Conservation (phyloP, 2,888 invertebrate genomes). For the Asteroscopus sphinx region DNA sequence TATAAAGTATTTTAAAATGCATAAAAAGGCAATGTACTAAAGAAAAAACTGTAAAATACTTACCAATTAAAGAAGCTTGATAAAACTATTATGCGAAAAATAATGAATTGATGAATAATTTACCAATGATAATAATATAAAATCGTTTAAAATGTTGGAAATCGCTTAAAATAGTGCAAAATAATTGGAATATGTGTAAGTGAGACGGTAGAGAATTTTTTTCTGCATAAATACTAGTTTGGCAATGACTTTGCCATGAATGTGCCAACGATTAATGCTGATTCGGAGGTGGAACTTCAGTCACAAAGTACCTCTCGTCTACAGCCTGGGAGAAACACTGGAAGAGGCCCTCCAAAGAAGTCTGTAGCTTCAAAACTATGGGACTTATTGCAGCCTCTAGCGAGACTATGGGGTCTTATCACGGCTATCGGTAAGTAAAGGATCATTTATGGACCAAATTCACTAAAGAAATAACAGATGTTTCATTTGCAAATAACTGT, state of each 20-base stretch:
- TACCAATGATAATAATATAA: not conserved
- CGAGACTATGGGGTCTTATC: constrained; percentile 84
- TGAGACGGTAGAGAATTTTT: constrained; percentile 31
- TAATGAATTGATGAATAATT: not conserved
- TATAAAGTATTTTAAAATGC: constrained; percentile 5
- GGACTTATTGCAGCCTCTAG: constrained; percentile 83
- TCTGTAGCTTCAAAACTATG: constrained; percentile 79
- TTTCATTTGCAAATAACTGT: no score
- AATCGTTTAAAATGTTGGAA: not conserved
- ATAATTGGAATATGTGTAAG: constrained; percentile 23
- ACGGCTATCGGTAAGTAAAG: constrained; percentile 80
- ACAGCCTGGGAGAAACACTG: constrained; percentile 61
- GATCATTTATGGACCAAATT: no score
- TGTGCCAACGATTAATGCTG: constrained; percentile 70
- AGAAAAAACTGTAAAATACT: not conserved
- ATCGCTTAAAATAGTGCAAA: constrained; percentile 2
- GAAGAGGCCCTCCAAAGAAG: constrained; percentile 67
- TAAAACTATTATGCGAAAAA: constrained; percentile 1
- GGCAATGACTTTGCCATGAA: constrained; percentile 58
- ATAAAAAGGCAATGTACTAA: not conserved
- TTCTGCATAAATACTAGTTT: constrained; percentile 20
- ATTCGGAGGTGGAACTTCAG: constrained; percentile 64
- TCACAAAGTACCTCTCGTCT: constrained; percentile 65
- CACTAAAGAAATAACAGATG: no score
- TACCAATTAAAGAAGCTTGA: not conserved